Percentiles rank a stretch among this genome's conserved stretches.
phyloP scores from a whole-genome alignment of 2,113 vertebrate species.

The Lucifuga dentata region DNA sequence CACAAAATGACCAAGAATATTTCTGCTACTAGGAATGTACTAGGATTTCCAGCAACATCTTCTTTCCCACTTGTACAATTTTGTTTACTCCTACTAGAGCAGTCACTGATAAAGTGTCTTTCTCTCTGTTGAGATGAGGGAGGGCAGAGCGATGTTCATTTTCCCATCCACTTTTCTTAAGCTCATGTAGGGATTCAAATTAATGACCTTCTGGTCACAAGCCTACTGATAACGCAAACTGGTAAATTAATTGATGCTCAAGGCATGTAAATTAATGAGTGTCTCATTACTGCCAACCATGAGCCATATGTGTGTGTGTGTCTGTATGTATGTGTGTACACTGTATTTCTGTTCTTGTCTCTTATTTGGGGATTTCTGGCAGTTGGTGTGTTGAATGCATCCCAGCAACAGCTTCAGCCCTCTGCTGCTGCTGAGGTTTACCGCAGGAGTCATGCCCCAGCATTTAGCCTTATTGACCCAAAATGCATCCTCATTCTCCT shows the following conservation, averaged over 20 bases:
- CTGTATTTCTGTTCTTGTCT: neutral
- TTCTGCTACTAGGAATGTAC: too few species aligned
- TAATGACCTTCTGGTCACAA: constrained; percentile 38
- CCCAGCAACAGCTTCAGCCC: constrained; percentile 25
- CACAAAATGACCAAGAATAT: too few species aligned
- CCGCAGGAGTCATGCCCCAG: constrained; percentile 28
- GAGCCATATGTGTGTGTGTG: neutral
- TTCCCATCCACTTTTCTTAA: constrained; percentile 8
- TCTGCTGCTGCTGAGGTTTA: constrained; percentile 15
- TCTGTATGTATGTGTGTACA: neutral
- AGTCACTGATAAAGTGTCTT: neutral
- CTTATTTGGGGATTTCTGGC: constrained; percentile 17
- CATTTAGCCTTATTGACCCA: constrained; percentile 64
- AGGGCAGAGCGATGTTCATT: constrained; percentile 4
- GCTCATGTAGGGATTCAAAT: constrained; percentile 33
- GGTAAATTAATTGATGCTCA: constrained; percentile 48
- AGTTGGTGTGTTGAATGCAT: constrained; percentile 9
- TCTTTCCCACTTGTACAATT: neutral
- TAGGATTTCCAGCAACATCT: neutral
- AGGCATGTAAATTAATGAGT: constrained; percentile 24
- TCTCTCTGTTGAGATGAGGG: neutral
- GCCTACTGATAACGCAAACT: constrained; percentile 40
- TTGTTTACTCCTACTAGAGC: neutral
- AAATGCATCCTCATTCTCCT: constrained; percentile 49
- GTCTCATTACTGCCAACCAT: constrained; percentile 46